A percentile compares a stretch with the other conserved stretches of the same genome.
Conservation (phyloP, 2,113 vertebrate species). For the Ptyas mucosa region DNA sequence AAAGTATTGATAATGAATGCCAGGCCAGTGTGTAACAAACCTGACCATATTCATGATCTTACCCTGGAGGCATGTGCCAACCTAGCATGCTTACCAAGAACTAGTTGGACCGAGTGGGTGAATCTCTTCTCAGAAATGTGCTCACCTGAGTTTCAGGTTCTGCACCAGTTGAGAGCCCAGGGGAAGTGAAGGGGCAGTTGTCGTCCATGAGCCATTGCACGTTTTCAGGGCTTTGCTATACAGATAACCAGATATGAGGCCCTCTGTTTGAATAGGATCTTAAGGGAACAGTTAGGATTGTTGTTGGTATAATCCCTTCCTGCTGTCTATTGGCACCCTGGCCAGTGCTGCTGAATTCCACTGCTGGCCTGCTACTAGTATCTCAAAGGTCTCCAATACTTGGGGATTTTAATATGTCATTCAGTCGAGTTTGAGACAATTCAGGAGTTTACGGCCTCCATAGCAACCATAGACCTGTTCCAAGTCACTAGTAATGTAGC, state of each 20-base stretch:
- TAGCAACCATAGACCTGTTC: not conserved
- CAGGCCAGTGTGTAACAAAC: too few species aligned
- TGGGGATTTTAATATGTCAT: not conserved
- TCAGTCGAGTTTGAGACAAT: not conserved
- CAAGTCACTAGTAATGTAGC: not conserved
- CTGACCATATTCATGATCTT: not conserved
- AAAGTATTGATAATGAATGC: too few species aligned
- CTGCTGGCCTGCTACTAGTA: not conserved
- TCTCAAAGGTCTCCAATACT: not conserved
- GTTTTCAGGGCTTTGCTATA: not conserved
- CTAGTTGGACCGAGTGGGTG: not conserved
- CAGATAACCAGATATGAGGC: not conserved
- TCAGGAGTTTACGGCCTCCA: not conserved
- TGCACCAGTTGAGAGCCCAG: not conserved
- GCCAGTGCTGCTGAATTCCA: not conserved
- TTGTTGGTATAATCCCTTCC: not conserved
- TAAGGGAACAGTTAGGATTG: not conserved
- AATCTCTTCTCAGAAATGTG: not conserved
- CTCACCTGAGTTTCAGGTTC: not conserved
- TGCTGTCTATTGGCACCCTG: not conserved
- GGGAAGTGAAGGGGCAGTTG: not conserved
- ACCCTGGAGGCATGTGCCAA: not conserved
- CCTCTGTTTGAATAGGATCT: not conserved
- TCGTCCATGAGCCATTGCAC: not conserved
- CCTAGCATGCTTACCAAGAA: not conserved